A percentile compares a stretch with the other conserved stretches of the same genome.
phyloP scores from a whole-genome alignment of 2,113 vertebrate genomes.

The Amblyornis subalaris region DNA sequence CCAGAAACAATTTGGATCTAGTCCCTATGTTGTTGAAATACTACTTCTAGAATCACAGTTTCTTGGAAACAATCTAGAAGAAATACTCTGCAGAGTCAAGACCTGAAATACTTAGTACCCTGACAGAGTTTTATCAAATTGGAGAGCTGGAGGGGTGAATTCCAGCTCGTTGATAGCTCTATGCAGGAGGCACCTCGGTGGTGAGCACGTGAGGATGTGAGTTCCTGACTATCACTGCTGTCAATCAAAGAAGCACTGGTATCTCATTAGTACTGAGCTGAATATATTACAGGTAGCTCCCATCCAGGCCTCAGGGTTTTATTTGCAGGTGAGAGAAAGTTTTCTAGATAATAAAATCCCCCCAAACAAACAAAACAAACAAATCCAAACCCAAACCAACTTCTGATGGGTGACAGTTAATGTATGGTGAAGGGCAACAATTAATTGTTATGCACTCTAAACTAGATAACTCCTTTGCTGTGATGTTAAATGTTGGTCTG shows the following conservation, averaged over 20 bases:
- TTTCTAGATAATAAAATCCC: neutral
- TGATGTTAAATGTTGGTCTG: conserved; percentile 48
- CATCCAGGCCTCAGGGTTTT: neutral
- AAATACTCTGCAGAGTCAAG: neutral
- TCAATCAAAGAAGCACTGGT: neutral
- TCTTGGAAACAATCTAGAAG: neutral
- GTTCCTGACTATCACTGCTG: neutral
- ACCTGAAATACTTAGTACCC: neutral
- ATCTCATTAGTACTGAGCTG: neutral
- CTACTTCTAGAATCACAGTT: neutral
- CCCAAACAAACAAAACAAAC: neutral
- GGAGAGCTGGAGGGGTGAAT: neutral
- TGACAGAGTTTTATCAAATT: neutral
- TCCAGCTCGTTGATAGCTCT: neutral
- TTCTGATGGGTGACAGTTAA: conserved; percentile 58
- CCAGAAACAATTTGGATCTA: neutral
- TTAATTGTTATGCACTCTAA: conserved; percentile 60
- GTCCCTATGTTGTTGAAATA: neutral
- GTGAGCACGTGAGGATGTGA: neutral
- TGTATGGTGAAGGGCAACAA: conserved; percentile 42
- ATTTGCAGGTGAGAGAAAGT: neutral
- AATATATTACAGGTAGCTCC: neutral
- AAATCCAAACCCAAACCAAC: neutral
- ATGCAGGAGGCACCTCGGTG: fast-evolving
- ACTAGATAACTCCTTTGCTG: conserved; percentile 55